These are phyloP conservation scores for Subacronicta megacephala DNA, from an alignment of 2,888 invertebrate species.

Conservation along the genomic window DNA sequence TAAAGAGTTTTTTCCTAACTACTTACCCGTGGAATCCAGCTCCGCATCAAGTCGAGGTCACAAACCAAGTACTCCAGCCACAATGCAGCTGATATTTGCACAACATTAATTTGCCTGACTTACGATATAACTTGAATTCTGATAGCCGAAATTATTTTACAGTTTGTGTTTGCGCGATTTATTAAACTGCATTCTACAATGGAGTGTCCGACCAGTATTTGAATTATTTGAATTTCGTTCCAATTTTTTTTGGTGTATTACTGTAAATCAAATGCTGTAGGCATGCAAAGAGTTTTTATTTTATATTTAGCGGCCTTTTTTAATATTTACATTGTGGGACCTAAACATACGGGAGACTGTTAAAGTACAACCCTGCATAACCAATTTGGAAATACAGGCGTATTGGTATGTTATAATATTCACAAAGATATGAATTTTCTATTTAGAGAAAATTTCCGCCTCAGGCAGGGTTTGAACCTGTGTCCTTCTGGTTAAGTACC, in stretches of 20 bases:
- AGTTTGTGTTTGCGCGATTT: conserved; percentile 24
- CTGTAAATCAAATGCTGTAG: neutral
- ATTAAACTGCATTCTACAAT: conserved; percentile 38
- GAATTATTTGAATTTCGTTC: conserved; percentile 5
- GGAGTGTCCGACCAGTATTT: conserved; percentile 15
- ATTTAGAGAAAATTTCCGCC: too few species aligned
- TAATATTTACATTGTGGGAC: too few species aligned
- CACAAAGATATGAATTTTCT: too few species aligned
- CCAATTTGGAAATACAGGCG: too few species aligned
- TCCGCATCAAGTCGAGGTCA: neutral
- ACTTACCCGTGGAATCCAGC: neutral
- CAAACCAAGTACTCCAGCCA: conserved; percentile 15
- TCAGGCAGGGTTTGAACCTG: too few species aligned
- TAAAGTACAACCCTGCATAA: too few species aligned
- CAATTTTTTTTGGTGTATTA: too few species aligned
- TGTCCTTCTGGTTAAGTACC: too few species aligned
- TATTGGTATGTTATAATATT: too few species aligned
- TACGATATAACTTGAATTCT: conserved; percentile 39
- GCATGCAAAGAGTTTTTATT: neutral
- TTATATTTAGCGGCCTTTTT: neutral
- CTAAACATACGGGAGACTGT: too few species aligned
- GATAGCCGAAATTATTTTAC: conserved; percentile 30
- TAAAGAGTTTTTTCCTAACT: too few species aligned
- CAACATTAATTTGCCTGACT: conserved; percentile 59
- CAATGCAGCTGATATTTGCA: conserved; percentile 55